Evolutionary conservation across 2,797 vertebrate species (phyloP).

Genomic region (Brotula barbata): DNA sequence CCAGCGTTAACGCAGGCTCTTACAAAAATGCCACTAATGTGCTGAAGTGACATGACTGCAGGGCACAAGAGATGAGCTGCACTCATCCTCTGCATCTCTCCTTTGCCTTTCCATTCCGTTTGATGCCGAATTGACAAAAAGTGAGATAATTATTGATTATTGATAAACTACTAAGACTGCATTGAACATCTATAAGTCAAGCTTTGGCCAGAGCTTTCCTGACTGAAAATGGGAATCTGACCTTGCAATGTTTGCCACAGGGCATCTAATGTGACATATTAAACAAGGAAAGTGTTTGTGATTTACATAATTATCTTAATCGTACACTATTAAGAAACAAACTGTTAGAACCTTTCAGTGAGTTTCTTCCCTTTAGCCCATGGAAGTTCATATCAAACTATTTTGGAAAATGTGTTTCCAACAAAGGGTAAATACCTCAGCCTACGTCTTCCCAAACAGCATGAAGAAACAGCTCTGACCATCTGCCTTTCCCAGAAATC

Average conservation of each 20-base stretch:
- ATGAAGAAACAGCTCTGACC: conserved; percentile 68
- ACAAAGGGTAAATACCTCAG: conserved; percentile 43
- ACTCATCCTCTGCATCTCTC: conserved; percentile 44
- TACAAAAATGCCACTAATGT: conserved; percentile 50
- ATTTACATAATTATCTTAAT: conserved; percentile 14
- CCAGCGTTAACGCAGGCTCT: conserved; percentile 25
- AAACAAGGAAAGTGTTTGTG: conserved; percentile 13
- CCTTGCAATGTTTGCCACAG: conserved; percentile 48
- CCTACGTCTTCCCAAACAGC: conserved; percentile 58
- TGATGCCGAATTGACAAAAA: conserved; percentile 63
- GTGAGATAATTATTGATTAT: conserved; percentile 66
- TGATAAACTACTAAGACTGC: conserved; percentile 68
- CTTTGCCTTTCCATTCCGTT: conserved; percentile 38
- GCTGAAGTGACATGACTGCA: conserved; percentile 56
- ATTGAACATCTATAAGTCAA: conserved; percentile 57
- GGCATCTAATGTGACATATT: conserved; percentile 36
- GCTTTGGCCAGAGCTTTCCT: conserved; percentile 16
- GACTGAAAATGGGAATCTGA: conserved; percentile 44
- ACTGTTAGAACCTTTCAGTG: background rate
- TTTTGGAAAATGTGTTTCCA: conserved; percentile 21
- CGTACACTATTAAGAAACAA: background rate
- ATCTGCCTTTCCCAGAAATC: conserved; percentile 76
- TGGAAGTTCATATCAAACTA: conserved; percentile 5
- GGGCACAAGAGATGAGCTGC: conserved; percentile 60
- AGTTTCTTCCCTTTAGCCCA: background rate